Conservation (phyloP, 2,113 vertebrate genomes). For the Sorex araneus region DNA sequence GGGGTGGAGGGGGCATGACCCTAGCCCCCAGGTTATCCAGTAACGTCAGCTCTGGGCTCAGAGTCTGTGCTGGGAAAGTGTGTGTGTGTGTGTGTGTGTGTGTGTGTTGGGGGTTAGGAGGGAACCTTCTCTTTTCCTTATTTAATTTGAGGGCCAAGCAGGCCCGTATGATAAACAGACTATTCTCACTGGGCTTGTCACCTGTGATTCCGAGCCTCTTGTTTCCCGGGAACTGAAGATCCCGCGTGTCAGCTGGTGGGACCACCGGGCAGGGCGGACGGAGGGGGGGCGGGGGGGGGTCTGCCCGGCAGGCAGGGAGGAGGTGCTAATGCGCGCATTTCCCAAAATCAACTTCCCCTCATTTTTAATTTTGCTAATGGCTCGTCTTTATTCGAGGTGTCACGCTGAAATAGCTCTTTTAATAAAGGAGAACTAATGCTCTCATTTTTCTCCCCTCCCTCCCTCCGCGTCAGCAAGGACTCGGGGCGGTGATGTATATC, state of each 20-base stretch:
- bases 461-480: conserved; percentile 81
- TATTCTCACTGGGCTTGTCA: not conserved
- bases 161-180: not conserved
- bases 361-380: conserved; percentile 84
- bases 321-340: conserved; percentile 30
- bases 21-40: not conserved
- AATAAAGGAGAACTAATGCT: conserved; percentile 84
- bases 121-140: conserved; percentile 5
- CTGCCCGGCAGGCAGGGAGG: not conserved
- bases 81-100: not conserved
- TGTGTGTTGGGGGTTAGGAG: no score
- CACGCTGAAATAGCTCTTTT: conserved; percentile 88
- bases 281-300: no score
- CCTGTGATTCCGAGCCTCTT: not conserved
- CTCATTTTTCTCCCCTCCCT: conserved; percentile 69
- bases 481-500: conserved; percentile 82
- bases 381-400: conserved; percentile 78
- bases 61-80: not conserved
- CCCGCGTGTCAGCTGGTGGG: not conserved
- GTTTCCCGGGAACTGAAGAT: conserved; percentile 1
- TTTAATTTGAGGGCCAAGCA: conserved; percentile 32
- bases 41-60: not conserved
- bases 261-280: not conserved
- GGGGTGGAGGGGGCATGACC: not conserved
- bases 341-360: conserved; percentile 70